Evolutionary conservation across 2,797 vertebrate genomes (phyloP).

Genomic region (Cetoscarus ocellatus): DNA sequence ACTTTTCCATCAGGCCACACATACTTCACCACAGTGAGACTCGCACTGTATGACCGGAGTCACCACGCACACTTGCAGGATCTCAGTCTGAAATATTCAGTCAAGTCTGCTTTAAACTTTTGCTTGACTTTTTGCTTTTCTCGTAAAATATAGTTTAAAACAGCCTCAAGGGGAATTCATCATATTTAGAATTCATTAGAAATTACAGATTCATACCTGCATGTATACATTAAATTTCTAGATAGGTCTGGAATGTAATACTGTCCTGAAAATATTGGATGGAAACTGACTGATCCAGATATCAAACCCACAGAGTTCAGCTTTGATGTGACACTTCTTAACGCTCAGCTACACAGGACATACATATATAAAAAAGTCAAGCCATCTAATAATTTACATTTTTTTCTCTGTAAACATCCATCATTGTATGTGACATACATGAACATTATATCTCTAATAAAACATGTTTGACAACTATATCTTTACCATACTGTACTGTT

Average conservation of each 20-base stretch:
- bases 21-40: constrained; percentile 59
- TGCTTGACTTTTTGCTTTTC: constrained; percentile 7
- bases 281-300: constrained; percentile 12
- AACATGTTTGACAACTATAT: too few relatives aligned
- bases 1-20: constrained; percentile 74
- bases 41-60: constrained; percentile 30
- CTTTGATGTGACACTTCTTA: constrained; percentile 15
- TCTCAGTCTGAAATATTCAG: constrained; percentile 28
- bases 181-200: constrained; percentile 20
- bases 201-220: constrained; percentile 11
- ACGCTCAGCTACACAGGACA: background rate
- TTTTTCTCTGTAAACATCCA: background rate
- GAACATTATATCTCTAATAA: too few relatives aligned
- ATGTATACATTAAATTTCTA: constrained; percentile 19
- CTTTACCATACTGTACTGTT: too few relatives aligned
- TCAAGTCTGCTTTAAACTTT: constrained; percentile 27
- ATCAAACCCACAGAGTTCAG: background rate
- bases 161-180: constrained; percentile 17
- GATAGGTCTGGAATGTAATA: constrained; percentile 9
- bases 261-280: constrained; percentile 11
- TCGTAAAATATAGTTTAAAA: constrained; percentile 8
- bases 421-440: too few relatives aligned
- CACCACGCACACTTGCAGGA: constrained; percentile 30
- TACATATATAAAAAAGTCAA: background rate
- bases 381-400: background rate